Conservation (phyloP, 1,140 invertebrate species). For the Hyles euphorbiae region DNA sequence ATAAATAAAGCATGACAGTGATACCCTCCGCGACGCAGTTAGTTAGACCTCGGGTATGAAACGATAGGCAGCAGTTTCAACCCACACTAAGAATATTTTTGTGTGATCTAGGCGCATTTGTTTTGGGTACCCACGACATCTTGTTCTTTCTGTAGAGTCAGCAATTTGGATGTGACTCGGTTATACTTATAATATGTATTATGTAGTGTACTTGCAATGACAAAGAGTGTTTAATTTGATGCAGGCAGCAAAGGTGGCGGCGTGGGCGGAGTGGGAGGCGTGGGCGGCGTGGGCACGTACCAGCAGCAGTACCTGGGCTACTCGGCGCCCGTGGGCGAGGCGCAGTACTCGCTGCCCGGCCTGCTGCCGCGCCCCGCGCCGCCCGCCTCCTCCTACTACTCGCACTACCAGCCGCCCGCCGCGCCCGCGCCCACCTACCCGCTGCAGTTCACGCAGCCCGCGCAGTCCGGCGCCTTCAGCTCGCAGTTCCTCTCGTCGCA, state of each 20-base stretch:
- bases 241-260: conserved; percentile 65
- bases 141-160: not conserved
- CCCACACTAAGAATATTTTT: no score
- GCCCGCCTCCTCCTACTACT: conserved; percentile 59
- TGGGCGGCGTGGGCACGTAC: conserved; percentile 60
- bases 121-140: not conserved
- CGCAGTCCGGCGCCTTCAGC: conserved; percentile 58
- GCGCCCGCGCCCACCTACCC: conserved; percentile 64
- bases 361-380: conserved; percentile 63
- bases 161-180: not conserved
- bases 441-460: conserved; percentile 64
- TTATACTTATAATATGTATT: not conserved
- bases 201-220: not conserved
- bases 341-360: conserved; percentile 56
- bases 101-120: no score
- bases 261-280: conserved; percentile 33
- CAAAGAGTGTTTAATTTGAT: not conserved
- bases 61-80: no score
- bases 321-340: conserved; percentile 62
- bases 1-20: no score
- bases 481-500: conserved; percentile 64
- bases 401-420: conserved; percentile 58
- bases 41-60: no score
- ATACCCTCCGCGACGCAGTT: no score
- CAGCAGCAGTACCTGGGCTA: conserved; percentile 70